Base-by-base conservation (phyloP, 2,888 invertebrate species). In the Temnothorax unifasciatus region DNA sequence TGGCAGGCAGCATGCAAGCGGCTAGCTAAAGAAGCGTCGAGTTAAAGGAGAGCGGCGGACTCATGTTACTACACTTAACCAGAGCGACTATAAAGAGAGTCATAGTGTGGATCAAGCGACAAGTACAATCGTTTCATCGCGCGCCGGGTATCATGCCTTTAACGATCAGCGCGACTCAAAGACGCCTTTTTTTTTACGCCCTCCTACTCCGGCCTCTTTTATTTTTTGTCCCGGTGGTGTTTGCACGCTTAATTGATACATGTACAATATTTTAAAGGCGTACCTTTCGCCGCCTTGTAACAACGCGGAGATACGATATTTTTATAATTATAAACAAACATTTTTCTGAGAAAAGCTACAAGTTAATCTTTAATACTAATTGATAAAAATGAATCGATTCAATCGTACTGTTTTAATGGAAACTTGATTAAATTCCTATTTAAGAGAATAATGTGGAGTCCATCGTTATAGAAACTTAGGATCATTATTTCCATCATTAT, bases 41-140 rank as follows among this genome's bases (percentile, higher is more conserved):
- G 52, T 52, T 81, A 64, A 81, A 61, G 79, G 41, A 79, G 68
- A 73, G n/a, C 38, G 66, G 3, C 29, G 79, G 47, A 29, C 59
- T 81, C 83, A 68, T 86, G 87, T 87, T 91, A 91, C 90, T 91
- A 92, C 89, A 91, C 91, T 91, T 90, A 89, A 91, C 90, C 75
- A 86, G 38, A 77, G 85, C 84, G 87, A 87, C 75, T 87, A 84
- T 84, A 85, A 85, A 38, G 69, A 82, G 38, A 50, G 15, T 57
- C 63, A 54, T 18, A 64, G 59, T 6, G 83, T 34, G 73, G 76
- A 71, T 79, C 77, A 77, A 63, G 34, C 38, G 77, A 83, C 68
- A 84, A 89, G 89, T 88, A 90, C 88, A 89, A 92, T 92, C 89
- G 88, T 89, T 88, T 90, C 86, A 86, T 88, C 87, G 86, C 44